Percentiles rank a stretch among this genome's conserved stretches.
phyloP scores from a whole-genome alignment of 2,888 invertebrate genomes.

The Bibio marci region DNA sequence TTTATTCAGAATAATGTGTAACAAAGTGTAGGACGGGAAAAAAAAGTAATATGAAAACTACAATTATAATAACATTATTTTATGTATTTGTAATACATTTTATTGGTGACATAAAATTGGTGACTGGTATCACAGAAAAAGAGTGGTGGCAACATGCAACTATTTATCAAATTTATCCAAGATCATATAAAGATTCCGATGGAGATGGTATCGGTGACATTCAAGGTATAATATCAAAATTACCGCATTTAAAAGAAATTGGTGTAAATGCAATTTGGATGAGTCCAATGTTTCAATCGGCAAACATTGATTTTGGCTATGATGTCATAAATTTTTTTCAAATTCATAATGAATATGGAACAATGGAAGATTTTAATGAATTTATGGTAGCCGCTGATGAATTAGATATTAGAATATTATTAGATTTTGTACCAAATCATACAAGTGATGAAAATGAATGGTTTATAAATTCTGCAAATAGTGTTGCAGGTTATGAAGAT shows the following conservation, averaged over 20 bases:
- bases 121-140: no score
- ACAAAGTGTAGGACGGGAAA: no score
- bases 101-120: no score
- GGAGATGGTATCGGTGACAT: constrained; percentile 20
- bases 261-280: constrained; percentile 37
- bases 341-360: constrained; percentile 36
- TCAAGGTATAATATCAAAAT: constrained; percentile 33
- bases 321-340: constrained; percentile 37
- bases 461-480: constrained; percentile 42
- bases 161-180: constrained; percentile 57
- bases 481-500: constrained; percentile 37
- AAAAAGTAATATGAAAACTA: no score
- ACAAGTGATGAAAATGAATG: constrained; percentile 31
- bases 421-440: constrained; percentile 52
- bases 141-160: constrained; percentile 60
- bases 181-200: constrained; percentile 53
- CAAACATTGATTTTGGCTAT: constrained; percentile 43
- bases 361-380: constrained; percentile 32
- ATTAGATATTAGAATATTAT: constrained; percentile 32
- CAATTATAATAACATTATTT: no score
- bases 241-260: constrained; percentile 32
- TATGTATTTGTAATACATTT: no score
- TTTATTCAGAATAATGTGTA: no score
- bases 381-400: constrained; percentile 21
- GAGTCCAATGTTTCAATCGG: constrained; percentile 40